Evolutionary conservation across 2,797 vertebrate genomes (phyloP).

Genomic region (Hybognathus amarus): DNA sequence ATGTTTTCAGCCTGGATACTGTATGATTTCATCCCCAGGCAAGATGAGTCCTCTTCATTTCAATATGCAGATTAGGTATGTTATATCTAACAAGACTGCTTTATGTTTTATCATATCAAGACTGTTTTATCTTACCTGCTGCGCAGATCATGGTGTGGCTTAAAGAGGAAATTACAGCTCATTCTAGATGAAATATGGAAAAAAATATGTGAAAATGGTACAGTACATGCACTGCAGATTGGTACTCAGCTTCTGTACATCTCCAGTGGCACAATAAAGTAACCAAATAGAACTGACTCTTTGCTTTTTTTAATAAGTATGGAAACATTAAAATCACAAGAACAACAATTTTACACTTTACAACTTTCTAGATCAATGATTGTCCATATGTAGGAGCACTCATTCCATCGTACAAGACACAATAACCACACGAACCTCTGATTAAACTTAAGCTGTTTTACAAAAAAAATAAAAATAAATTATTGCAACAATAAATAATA

Average conservation of each 20-base stretch:
- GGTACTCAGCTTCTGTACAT: conserved; percentile 20
- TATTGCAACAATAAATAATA: conserved; percentile 60
- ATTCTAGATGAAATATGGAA: neutral
- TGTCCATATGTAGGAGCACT: neutral
- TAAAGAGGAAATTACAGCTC: neutral
- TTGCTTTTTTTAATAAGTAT: conserved; percentile 42
- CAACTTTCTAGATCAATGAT: neutral
- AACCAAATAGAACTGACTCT: neutral
- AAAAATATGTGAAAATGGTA: conserved; percentile 1
- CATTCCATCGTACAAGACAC: neutral
- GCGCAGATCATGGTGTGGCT: neutral
- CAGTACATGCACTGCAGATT: conserved; percentile 5
- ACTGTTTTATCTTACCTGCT: conserved; percentile 1
- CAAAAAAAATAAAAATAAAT: conserved; percentile 48
- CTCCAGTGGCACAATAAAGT: conserved; percentile 47
- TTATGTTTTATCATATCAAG: conserved; percentile 1
- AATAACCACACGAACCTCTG: neutral
- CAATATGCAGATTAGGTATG: neutral
- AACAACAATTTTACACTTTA: conserved; percentile 23
- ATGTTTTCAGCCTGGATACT: conserved; percentile 7
- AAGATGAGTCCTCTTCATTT: neutral
- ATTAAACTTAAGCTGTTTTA: conserved; percentile 1
- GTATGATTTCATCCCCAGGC: neutral
- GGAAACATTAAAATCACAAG: conserved; percentile 37
- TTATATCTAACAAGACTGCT: neutral